A percentile compares a stretch with the other conserved stretches of the same genome.
phyloP scores from a whole-genome alignment of 1,140 invertebrate species.

The Capitella teleta region DNA sequence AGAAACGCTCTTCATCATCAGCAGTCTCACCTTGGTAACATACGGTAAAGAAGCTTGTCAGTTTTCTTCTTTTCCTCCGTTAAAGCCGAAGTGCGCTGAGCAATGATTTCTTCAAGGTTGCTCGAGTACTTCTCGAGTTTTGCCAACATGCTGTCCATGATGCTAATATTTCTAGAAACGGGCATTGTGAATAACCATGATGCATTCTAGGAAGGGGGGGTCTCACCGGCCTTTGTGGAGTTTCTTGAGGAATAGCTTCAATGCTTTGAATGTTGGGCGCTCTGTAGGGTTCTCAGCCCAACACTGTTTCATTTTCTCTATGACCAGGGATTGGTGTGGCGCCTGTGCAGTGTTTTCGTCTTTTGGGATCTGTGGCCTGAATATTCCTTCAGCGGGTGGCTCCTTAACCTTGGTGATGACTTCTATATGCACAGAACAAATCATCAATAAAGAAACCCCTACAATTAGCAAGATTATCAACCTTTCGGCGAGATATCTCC shows the following conservation, averaged over 20 bases:
- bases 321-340: not conserved
- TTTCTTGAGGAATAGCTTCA: conserved; percentile 1
- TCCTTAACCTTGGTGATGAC: not conserved
- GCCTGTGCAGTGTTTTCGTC: not conserved
- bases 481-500: not conserved
- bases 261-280: not conserved
- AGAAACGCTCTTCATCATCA: not conserved
- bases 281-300: conserved; percentile 1
- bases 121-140: conserved; percentile 87
- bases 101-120: conserved; percentile 75
- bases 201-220: not conserved
- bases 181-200: not conserved
- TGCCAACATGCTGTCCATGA: conserved; percentile 86
- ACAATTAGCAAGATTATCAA: not conserved
- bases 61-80: conserved; percentile 84
- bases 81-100: conserved; percentile 72
- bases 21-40: conserved; percentile 65
- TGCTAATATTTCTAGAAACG: conserved; percentile 52
- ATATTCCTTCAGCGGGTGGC: not conserved
- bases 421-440: conserved; percentile 1
- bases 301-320: not conserved
- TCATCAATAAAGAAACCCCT: not conserved
- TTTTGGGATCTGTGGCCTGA: not conserved
- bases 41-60: conserved; percentile 72
- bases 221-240: not conserved